Base-by-base conservation (phyloP, 1,140 invertebrate species). In the Brachionus asplanchnoidis region DNA sequence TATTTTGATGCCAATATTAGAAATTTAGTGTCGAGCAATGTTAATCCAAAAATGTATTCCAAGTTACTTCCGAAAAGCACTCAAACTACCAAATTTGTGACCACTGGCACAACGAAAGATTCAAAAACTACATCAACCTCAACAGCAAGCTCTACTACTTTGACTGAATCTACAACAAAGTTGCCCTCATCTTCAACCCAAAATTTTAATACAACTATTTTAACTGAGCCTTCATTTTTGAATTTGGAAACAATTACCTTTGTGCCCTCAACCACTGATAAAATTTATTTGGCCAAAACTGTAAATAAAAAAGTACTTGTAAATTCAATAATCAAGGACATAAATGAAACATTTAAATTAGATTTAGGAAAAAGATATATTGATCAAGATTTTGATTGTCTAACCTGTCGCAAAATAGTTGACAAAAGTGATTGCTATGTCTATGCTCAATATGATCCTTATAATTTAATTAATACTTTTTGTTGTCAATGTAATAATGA, bases 401-500 rank as follows among this genome's bases (percentile, higher is more conserved):
- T 77, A 14, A 77, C 42, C 7, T 77, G 73, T 28, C 42, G 42
- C 50, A 23, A 50, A 11, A 77, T 77, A 28, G 20, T 12, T 12
- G 42, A 46, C 7, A 23, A 26, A 77, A 28, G 12, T 50, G 73
- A 77, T 50, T 77, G 73, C 8, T 11, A 50, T 7, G 50, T 20
- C 5, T 77, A 50, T 28, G 17, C 42, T 14, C 23, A 50, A 20
- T 77, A 36, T 77, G 73, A 77, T 50, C 12, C 26, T 50, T 50
- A 23, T 46, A 17, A 50, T 9, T 28, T 77, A 46, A 77, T 77
- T 14, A 50, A 77, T n/a, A 28, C 44, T 12, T 77, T 50, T 50
- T 77, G 73, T 23, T 77, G 73, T 50, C 73, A 77, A 26, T 77
- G 73, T 46, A 77, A 77, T 28, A 28, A 23, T 40, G 20, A 73